Conservation (phyloP, 1,140 invertebrate species). For the Lepidurus couesii region DNA sequence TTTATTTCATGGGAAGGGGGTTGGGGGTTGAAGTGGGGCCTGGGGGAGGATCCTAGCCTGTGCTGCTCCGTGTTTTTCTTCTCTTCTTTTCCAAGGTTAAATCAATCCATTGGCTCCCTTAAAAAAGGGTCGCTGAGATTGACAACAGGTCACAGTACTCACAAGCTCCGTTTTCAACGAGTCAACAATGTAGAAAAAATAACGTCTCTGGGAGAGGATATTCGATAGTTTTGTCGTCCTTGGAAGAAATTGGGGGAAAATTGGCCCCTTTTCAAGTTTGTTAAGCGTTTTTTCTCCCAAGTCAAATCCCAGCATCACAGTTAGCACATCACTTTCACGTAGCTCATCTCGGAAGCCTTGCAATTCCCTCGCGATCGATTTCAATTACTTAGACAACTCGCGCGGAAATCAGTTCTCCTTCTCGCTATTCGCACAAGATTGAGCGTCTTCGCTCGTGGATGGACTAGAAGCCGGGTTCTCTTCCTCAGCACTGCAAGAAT, state of each 20-base stretch:
- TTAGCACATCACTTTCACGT: slow-evolving; percentile 15
- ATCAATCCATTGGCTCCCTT: not conserved
- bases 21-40: not conserved
- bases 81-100: not conserved
- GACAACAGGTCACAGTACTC: not conserved
- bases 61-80: slow-evolving; percentile 7
- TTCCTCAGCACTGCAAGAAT: not conserved
- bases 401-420: not conserved
- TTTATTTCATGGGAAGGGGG: not conserved
- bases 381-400: too few relatives aligned
- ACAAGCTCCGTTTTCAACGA: slow-evolving; percentile 19
- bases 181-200: slow-evolving; percentile 22
- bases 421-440: not conserved
- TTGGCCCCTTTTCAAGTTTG: not conserved
- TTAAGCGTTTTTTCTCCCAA: not conserved
- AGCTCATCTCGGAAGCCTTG: not conserved
- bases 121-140: slow-evolving; percentile 19
- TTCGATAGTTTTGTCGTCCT: not conserved
- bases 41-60: not conserved
- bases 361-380: too few relatives aligned
- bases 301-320: slow-evolving; percentile 7
- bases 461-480: slow-evolving; percentile 12
- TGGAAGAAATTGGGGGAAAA: slow-evolving; percentile 14
- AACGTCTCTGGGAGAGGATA: slow-evolving; percentile 21
- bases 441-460: slow-evolving; percentile 1